phyloP scores from a whole-genome alignment of 2,888 invertebrate genomes.

The Nasonovia ribisnigri region DNA sequence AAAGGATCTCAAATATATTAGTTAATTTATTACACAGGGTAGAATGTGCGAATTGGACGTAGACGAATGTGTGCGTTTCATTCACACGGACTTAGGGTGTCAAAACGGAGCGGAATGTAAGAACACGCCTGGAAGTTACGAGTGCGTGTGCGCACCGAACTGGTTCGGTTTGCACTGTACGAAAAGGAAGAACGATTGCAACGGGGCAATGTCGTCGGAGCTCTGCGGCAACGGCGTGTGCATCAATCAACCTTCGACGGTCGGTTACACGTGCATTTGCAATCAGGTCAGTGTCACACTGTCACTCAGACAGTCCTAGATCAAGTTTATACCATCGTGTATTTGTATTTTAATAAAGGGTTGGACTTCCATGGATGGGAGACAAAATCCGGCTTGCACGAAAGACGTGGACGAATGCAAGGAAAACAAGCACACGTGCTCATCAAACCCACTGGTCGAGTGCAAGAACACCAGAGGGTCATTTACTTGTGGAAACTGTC shows the following conservation, averaged over 20 bases:
- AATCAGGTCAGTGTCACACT: constrained; percentile 76
- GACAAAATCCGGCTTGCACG: constrained; percentile 79
- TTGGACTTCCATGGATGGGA: constrained; percentile 84
- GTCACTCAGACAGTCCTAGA: too few relatives aligned
- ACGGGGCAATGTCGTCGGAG: constrained; percentile 71
- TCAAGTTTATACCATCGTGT: not conserved
- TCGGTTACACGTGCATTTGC: constrained; percentile 80
- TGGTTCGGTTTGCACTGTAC: constrained; percentile 90
- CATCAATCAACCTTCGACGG: constrained; percentile 74
- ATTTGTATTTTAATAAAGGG: constrained; percentile 72
- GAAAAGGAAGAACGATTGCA: constrained; percentile 81
- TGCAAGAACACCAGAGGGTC: constrained; percentile 93
- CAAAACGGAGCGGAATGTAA: constrained; percentile 90
- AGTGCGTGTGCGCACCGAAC: constrained; percentile 82
- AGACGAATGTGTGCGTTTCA: constrained; percentile 85
- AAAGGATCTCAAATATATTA: not conserved
- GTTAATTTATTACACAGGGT: constrained; percentile 73
- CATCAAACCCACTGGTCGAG: constrained; percentile 82
- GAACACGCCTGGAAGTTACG: constrained; percentile 84
- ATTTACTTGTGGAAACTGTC: constrained; percentile 91
- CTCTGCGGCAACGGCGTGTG: constrained; percentile 93
- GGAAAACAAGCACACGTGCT: constrained; percentile 78
- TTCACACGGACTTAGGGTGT: constrained; percentile 90
- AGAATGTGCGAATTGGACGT: constrained; percentile 82
- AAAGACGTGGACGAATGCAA: constrained; percentile 88